phyloP scores from a whole-genome alignment of 2,113 vertebrate genomes.

The Herpetotheres cachinnans region DNA sequence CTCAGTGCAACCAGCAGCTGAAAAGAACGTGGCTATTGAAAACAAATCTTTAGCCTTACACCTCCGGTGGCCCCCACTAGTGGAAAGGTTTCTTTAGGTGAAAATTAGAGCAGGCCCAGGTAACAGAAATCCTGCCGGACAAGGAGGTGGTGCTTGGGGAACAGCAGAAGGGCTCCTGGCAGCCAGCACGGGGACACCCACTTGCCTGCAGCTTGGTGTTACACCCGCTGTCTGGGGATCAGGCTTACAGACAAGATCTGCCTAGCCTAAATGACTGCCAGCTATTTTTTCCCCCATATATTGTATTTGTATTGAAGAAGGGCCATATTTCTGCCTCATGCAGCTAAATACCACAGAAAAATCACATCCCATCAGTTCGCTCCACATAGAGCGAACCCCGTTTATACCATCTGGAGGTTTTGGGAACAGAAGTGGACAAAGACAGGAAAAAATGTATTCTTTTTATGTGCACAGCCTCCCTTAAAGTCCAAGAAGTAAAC shows the following conservation, averaged over 20 bases:
- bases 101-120: background rate
- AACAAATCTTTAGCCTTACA: background rate
- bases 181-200: rapidly evolving
- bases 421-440: background rate
- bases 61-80: background rate
- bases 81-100: background rate
- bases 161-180: background rate
- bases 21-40: rapidly evolving
- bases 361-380: background rate
- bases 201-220: background rate
- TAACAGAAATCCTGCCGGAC: background rate
- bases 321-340: background rate
- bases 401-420: background rate
- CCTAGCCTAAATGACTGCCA: background rate
- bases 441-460: background rate
- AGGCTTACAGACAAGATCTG: background rate
- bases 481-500: background rate
- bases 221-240: background rate
- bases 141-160: rapidly evolving
- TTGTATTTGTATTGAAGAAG: background rate
- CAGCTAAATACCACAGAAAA: background rate
- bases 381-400: background rate
- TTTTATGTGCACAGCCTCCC: background rate
- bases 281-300: rapidly evolving
- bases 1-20: background rate